Base-by-base conservation (phyloP, 2,797 vertebrate species). In the Chiroxiphia lanceolata region DNA sequence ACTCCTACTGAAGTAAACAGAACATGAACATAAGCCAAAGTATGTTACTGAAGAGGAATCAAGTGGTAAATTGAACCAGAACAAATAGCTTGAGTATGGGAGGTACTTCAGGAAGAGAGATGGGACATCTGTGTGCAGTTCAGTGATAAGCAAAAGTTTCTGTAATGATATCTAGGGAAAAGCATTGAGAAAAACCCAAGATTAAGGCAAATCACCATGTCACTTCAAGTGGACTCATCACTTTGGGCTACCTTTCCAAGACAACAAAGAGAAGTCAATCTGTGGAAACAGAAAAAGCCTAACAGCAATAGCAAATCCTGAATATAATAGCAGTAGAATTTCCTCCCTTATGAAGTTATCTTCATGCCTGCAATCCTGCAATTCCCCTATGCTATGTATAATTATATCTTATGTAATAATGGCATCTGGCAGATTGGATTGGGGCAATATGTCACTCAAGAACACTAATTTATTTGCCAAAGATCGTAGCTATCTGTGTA, bases 401-500 rank as follows among this genome's bases (percentile, higher is more conserved):
- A 85, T 87, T 78, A 34, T 27, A 54, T 11, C 25, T 77, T 85
- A 70, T 14, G 40, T 77, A 91, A 80, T 67, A 91, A 95, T 70
- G 72, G 54, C n/a, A 93, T 77, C 79, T 87, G 68, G 64, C 42
- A 10, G 50, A 70, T 76, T 56, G 50, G n/a, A 75, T 8, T 80
- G 56, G 40, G 53, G n/a, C 72, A 88, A 77, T 88, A 80, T 67
- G 31, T 83, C 68, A 81, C 40, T 85, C 44, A 51, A 71, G 60
- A 86, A 3, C 40, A 63, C n/a, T 85, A 40, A 85, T 63, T 70
- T 90, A 54, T 83, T 75, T 94, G 69, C 91, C 69, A 92, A 95
- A 83, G 19, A 69, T 79, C 71, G 72, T 57, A 57, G 48, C 38
- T 59, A 16, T 54, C 38, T 88, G 50, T 72, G 40, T 13, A 78